Percentiles rank a stretch among this genome's conserved stretches.
phyloP scores from a whole-genome alignment of 1,140 invertebrate genomes.

The Drosophila fuyamai region DNA sequence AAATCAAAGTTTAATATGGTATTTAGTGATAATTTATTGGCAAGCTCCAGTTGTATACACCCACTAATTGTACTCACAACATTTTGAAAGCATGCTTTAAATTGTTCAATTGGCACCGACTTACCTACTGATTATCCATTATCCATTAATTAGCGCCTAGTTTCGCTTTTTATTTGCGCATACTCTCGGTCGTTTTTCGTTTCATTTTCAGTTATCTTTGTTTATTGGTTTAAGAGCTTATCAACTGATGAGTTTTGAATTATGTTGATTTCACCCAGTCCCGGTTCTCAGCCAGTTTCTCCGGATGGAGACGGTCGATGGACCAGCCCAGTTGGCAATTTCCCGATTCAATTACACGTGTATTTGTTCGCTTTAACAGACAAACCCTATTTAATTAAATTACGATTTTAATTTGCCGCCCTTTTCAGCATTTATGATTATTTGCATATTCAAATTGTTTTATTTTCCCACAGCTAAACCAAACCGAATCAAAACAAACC shows the following conservation, averaged over 20 bases:
- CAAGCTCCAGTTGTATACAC: constrained; percentile 24
- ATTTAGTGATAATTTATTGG: constrained; percentile 52
- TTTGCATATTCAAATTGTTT: constrained; percentile 67
- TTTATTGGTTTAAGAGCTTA: constrained; percentile 67
- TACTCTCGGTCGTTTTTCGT: constrained; percentile 14
- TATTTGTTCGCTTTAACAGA: constrained; percentile 16
- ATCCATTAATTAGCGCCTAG: constrained; percentile 45
- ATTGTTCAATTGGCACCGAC: constrained; percentile 70
- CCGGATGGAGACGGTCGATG: constrained; percentile 1
- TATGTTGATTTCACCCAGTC: constrained; percentile 30
- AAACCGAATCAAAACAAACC: constrained; percentile 36
- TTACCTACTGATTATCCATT: constrained; percentile 18
- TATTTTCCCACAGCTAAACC: constrained; percentile 33
- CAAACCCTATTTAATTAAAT: constrained; percentile 49
- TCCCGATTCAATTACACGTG: constrained; percentile 36
- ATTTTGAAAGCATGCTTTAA: constrained; percentile 66
- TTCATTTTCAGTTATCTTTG: constrained; percentile 18
- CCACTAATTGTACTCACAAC: constrained; percentile 42
- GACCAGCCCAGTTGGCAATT: not conserved
- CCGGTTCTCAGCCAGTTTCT: not conserved
- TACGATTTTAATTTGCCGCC: constrained; percentile 64
- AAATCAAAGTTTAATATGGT: constrained; percentile 39
- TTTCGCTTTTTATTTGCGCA: constrained; percentile 39
- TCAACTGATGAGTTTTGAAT: constrained; percentile 57
- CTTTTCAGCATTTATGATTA: constrained; percentile 69